phyloP scores from a whole-genome alignment of 2,797 vertebrate genomes.

The Enteromius unitaeniatus region DNA sequence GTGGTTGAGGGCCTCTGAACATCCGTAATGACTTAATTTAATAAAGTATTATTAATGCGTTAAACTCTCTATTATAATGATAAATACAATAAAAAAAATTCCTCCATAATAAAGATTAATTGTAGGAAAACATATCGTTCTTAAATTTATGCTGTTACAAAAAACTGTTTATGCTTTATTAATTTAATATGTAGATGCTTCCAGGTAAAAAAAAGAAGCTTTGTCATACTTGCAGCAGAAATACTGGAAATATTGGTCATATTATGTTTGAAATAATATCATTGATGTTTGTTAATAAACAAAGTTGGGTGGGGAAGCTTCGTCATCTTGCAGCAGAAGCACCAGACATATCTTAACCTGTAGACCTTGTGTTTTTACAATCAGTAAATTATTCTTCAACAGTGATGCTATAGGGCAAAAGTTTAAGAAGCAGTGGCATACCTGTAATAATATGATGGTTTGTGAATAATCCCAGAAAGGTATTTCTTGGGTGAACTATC shows the following conservation, averaged over 20 bases:
- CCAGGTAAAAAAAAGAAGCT: too few species aligned
- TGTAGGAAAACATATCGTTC: not conserved
- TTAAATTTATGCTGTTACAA: not conserved
- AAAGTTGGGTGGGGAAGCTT: not conserved
- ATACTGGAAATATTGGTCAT: not conserved
- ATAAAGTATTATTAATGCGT: not conserved
- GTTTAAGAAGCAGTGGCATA: not conserved
- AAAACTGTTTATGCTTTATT: not conserved
- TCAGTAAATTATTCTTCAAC: not conserved
- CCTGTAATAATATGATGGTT: not conserved
- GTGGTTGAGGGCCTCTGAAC: not conserved
- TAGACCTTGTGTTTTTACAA: not conserved
- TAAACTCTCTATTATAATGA: not conserved
- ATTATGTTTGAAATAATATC: not conserved
- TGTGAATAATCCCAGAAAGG: not conserved
- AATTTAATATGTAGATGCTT: not conserved
- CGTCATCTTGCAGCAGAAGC: not conserved
- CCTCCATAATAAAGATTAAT: not conserved
- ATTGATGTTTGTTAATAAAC: not conserved
- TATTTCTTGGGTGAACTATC: not conserved
- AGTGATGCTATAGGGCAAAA: not conserved
- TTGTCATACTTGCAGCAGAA: not conserved
- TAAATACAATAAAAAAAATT: not conserved
- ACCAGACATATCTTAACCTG: not conserved
- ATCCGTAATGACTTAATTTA: too few species aligned